Conservation (phyloP, 2,888 invertebrate species). For the Ashinkailepas kermadecensis region DNA sequence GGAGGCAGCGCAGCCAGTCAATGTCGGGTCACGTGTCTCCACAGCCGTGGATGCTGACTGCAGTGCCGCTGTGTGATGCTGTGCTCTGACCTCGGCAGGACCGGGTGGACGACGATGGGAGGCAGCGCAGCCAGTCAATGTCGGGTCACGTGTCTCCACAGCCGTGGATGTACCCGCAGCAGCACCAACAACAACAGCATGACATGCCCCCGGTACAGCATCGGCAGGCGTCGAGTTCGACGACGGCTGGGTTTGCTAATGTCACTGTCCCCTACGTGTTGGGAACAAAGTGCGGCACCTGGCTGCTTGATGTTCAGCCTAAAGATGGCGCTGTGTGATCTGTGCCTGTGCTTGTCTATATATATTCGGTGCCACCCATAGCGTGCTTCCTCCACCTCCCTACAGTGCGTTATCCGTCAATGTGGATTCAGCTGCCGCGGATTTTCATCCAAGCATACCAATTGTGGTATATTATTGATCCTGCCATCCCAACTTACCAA, state of each 20-base stretch:
- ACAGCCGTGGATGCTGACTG: constrained; percentile 1
- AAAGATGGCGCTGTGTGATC: not conserved
- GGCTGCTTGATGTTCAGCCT: not conserved
- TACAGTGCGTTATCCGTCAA: too few relatives aligned
- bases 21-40: not conserved
- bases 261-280: not conserved
- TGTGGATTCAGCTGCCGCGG: too few relatives aligned
- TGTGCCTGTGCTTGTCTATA: not conserved
- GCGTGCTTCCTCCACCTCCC: not conserved
- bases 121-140: not conserved
- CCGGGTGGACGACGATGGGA: not conserved
- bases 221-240: not conserved
- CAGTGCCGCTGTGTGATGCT: too few relatives aligned
- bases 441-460: too few relatives aligned
- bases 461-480: too few relatives aligned
- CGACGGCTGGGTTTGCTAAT: not conserved
- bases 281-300: too few relatives aligned
- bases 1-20: not conserved
- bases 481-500: too few relatives aligned
- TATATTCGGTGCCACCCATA: not conserved
- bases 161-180: not conserved
- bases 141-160: not conserved
- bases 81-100: not conserved
- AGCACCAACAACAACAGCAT: not conserved
- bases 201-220: not conserved